phyloP scores from a whole-genome alignment of 2,888 invertebrate genomes.

The Cybosia mesomella region DNA sequence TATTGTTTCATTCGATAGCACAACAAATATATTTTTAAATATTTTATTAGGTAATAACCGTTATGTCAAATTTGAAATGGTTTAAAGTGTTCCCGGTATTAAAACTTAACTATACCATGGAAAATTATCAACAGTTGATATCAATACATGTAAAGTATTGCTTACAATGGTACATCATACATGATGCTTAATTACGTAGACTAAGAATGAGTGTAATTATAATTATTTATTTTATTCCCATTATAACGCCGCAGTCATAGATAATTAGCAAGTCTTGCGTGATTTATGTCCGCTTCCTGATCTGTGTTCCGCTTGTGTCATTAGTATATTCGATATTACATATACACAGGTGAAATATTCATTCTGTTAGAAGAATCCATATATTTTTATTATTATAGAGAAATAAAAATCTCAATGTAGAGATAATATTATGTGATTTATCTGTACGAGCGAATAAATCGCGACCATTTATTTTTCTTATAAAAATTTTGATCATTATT shows the following conservation, averaged over 20 bases:
- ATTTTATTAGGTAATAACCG: too few species aligned
- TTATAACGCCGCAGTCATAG: constrained; percentile 27
- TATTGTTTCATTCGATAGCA: background rate
- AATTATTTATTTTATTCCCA: constrained; percentile 15
- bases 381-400: background rate
- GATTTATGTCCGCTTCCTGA: constrained; percentile 45
- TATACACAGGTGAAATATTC: constrained; percentile 2
- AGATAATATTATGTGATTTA: background rate
- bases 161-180: too few species aligned
- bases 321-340: constrained; percentile 26
- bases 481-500: background rate
- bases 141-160: too few species aligned
- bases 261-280: constrained; percentile 38
- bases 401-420: background rate
- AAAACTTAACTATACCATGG: too few species aligned
- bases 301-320: constrained; percentile 48
- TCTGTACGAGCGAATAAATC: background rate
- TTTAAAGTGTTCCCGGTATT: too few species aligned
- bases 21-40: background rate
- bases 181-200: too few species aligned
- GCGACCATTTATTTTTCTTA: background rate
- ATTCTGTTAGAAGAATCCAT: background rate
- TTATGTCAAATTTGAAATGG: too few species aligned
- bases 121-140: too few species aligned
- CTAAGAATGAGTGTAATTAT: too few species aligned